phyloP scores from a whole-genome alignment of 2,888 invertebrate genomes.

The Helicoverpa assulta region DNA sequence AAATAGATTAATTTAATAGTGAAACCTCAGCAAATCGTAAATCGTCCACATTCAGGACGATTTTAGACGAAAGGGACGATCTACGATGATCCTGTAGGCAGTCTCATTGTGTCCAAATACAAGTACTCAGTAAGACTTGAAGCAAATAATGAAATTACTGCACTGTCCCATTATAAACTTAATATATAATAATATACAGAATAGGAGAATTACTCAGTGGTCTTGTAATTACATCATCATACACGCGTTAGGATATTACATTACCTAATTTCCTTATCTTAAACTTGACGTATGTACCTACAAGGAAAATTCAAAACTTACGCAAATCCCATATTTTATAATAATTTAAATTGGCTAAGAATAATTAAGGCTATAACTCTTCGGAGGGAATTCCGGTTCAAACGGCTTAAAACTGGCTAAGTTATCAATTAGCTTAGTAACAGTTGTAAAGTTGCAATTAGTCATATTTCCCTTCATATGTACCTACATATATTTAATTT shows the following conservation, averaged over 20 bases:
- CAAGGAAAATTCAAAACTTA: conserved; percentile 8
- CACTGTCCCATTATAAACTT: too few species aligned
- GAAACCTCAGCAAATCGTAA: too few species aligned
- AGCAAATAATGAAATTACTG: too few species aligned
- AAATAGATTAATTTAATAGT: too few species aligned
- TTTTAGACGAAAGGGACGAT: too few species aligned
- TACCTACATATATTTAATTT: neutral
- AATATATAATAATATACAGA: too few species aligned
- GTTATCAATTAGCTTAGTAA: conserved; percentile 8
- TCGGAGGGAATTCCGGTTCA: neutral
- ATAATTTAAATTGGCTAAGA: neutral
- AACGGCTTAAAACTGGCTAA: neutral
- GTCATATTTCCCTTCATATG: conserved; percentile 6
- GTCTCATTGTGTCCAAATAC: too few species aligned
- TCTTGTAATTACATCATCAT: neutral
- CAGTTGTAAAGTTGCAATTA: neutral
- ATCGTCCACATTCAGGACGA: too few species aligned
- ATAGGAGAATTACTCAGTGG: too few species aligned
- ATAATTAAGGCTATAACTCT: neutral
- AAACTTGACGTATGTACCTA: neutral
- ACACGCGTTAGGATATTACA: neutral
- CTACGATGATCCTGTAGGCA: too few species aligned
- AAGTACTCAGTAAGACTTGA: neutral
- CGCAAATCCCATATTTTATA: neutral
- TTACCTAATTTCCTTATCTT: neutral